Evolutionary conservation across 2,888 invertebrate genomes (phyloP).

Genomic region (Drosophila merina): DNA sequence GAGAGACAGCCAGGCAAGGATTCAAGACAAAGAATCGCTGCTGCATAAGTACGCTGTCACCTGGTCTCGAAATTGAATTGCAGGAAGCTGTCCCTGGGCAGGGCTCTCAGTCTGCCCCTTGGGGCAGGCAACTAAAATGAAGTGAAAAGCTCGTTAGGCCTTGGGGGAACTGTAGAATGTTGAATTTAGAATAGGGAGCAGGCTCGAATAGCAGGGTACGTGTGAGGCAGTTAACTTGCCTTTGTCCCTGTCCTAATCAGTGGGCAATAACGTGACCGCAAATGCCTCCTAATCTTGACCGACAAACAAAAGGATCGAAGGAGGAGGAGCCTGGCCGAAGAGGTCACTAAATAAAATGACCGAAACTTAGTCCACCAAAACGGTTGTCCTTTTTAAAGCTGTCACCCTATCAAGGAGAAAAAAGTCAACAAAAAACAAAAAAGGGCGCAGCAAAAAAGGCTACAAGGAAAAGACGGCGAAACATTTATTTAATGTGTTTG

Average conservation of each 20-base stretch:
- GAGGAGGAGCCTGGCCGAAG: conserved; percentile 48
- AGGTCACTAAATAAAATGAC: conserved; percentile 63
- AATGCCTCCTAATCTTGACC: conserved; percentile 71
- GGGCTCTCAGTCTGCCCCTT: conserved; percentile 13
- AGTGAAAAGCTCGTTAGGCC: conserved; percentile 68
- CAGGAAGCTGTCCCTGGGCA: conserved; percentile 26
- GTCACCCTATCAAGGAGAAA: conserved; percentile 52
- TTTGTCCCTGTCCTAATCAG: conserved; percentile 71
- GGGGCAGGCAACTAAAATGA: conserved; percentile 48
- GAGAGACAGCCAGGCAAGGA: conserved; percentile 1
- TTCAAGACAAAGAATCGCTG: conserved; percentile 36
- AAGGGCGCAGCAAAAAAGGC: conserved; percentile 26
- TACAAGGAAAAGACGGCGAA: conserved; percentile 60
- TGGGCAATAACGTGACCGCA: conserved; percentile 79
- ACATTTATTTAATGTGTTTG: conserved; percentile 80
- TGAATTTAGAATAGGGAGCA: conserved; percentile 8
- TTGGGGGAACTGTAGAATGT: conserved; percentile 10
- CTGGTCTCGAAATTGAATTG: conserved; percentile 64
- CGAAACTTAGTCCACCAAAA: conserved; percentile 44
- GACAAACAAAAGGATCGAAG: conserved; percentile 60
- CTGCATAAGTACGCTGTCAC: conserved; percentile 61
- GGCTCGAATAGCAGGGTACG: conserved; percentile 39
- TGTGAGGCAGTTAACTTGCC: conserved; percentile 66
- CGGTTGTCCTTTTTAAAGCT: conserved; percentile 75
- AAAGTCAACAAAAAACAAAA: conserved; percentile 33